Conservation (phyloP, 2,113 vertebrate species). For the Mungos mungo region DNA sequence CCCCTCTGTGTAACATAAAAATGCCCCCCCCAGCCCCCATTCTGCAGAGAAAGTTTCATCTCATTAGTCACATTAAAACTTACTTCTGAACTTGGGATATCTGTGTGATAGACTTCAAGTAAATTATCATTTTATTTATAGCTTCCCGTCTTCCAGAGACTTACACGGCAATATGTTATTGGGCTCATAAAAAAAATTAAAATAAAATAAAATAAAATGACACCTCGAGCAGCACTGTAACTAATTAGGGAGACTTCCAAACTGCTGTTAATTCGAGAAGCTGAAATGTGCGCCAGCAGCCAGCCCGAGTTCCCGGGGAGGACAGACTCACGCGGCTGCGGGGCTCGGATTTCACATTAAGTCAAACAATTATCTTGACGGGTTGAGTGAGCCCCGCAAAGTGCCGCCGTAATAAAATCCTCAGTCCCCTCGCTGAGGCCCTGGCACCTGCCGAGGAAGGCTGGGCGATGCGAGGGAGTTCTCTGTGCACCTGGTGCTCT, state of each 20-base stretch:
- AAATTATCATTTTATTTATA: slow-evolving; percentile 79
- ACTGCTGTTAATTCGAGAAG: slow-evolving; percentile 52
- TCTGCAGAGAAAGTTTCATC: slow-evolving; percentile 60
- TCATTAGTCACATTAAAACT: slow-evolving; percentile 77
- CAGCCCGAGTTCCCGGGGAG: not conserved
- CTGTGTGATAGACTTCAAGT: slow-evolving; percentile 71
- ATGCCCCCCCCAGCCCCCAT: not conserved
- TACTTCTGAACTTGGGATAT: slow-evolving; percentile 70
- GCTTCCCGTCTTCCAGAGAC: slow-evolving; percentile 68
- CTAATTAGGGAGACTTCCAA: slow-evolving; percentile 80
- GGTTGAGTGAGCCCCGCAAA: slow-evolving; percentile 42
- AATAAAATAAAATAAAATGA: slow-evolving; percentile 67
- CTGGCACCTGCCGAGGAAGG: not conserved
- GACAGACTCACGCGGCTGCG: not conserved
- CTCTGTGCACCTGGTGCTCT: rapidly evolving
- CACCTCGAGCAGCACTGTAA: slow-evolving; percentile 23
- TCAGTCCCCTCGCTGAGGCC: rapidly evolving
- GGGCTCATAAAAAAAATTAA: slow-evolving; percentile 33
- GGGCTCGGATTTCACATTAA: slow-evolving; percentile 44
- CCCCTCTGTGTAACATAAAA: not conserved
- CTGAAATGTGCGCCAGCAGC: not conserved
- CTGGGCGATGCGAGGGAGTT: not conserved
- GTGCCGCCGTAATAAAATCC: slow-evolving; percentile 28
- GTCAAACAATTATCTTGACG: slow-evolving; percentile 63
- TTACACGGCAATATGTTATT: slow-evolving; percentile 59